Evolutionary conservation across 1,140 invertebrate species (phyloP).

Genomic region (Stenopsyche tienmushanensis): DNA sequence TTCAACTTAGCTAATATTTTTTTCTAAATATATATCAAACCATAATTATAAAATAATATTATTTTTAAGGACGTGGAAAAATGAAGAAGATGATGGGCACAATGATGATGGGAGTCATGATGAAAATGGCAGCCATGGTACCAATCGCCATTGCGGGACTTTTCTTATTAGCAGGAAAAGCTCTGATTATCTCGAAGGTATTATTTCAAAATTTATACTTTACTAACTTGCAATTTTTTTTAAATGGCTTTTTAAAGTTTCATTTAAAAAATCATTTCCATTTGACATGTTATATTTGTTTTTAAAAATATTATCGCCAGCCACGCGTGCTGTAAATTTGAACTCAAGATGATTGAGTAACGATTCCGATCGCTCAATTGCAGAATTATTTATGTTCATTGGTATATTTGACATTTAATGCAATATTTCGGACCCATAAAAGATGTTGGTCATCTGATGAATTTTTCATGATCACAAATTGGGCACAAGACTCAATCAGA

Average conservation of each 20-base stretch:
- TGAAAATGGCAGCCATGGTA: conserved; percentile 73
- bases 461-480: too few relatives aligned
- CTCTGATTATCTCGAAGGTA: conserved; percentile 71
- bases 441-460: too few relatives aligned
- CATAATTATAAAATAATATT: conserved; percentile 22
- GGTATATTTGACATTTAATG: too few relatives aligned
- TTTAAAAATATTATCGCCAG: too few relatives aligned
- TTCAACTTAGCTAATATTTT: conserved; percentile 6
- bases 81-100: conserved; percentile 83
- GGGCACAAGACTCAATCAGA: too few relatives aligned
- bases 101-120: conserved; percentile 77
- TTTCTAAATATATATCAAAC: background rate
- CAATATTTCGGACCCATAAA: too few relatives aligned
- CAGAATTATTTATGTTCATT: too few relatives aligned
- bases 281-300: too few relatives aligned
- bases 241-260: background rate
- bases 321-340: too few relatives aligned
- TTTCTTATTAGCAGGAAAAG: conserved; percentile 74
- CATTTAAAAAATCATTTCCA: too few relatives aligned
- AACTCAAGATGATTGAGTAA: too few relatives aligned
- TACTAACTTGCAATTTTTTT: background rate
- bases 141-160: conserved; percentile 72
- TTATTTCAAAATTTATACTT: background rate
- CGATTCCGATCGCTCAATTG: too few relatives aligned
- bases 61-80: conserved; percentile 64